Conservation (phyloP, 2,888 invertebrate genomes). For the Archips crataeganus region DNA sequence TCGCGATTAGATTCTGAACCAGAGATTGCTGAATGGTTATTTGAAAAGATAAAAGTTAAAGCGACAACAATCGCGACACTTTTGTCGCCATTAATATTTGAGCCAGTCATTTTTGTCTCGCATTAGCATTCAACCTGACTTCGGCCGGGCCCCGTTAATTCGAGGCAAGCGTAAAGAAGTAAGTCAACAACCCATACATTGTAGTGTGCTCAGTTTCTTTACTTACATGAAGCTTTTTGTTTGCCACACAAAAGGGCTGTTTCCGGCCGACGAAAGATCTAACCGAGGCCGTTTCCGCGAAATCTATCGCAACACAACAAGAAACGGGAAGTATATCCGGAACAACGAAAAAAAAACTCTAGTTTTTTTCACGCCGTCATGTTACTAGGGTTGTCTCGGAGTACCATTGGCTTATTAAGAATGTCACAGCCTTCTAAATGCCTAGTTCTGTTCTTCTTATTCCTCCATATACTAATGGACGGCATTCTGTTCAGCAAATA, state of each 20-base stretch:
- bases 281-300: constrained; percentile 75
- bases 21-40: not conserved
- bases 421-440: not conserved
- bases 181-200: constrained; percentile 76
- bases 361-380: constrained; percentile 64
- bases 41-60: not conserved
- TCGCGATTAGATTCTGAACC: constrained; percentile 42
- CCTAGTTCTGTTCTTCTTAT: not conserved
- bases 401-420: not conserved
- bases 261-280: constrained; percentile 75
- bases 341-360: constrained; percentile 72
- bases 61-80: constrained; percentile 4
- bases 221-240: constrained; percentile 66
- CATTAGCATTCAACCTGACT: constrained; percentile 44
- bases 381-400: constrained; percentile 57
- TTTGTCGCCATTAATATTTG: not conserved
- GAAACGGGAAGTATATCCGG: constrained; percentile 84
- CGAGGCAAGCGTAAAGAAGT: constrained; percentile 55
- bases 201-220: constrained; percentile 55
- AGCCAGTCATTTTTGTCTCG: not conserved
- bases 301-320: constrained; percentile 79
- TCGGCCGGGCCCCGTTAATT: constrained; percentile 46
- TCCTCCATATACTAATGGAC: too few relatives aligned
- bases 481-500: too few relatives aligned
- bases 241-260: constrained; percentile 79